Conservation (phyloP, 2,797 vertebrate genomes). For the Pipistrellus pipistrellus region DNA sequence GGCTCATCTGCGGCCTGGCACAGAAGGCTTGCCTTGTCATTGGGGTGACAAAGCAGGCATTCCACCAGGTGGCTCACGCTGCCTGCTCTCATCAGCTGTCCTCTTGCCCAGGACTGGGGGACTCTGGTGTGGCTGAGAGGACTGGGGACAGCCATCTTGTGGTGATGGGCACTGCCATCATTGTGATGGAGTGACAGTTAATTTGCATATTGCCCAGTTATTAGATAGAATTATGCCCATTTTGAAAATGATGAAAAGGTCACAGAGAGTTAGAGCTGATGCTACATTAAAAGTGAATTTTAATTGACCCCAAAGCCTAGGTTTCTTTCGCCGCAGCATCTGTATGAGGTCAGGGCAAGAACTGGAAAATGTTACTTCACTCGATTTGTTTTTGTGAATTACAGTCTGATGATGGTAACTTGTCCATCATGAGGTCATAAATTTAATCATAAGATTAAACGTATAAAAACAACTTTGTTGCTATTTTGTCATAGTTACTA, state of each 20-base stretch:
- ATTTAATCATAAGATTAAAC: background rate
- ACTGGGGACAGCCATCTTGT: no score
- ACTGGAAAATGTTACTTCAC: background rate
- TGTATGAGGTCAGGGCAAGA: accelerated
- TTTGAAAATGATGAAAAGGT: background rate
- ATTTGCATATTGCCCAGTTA: no score
- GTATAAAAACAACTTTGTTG: background rate
- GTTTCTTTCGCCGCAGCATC: background rate
- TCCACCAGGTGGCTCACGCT: no score
- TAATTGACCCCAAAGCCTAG: background rate
- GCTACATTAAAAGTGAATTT: background rate
- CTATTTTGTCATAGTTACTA: background rate
- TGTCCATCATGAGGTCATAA: background rate
- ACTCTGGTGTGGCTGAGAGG: no score
- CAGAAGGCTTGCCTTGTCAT: accelerated
- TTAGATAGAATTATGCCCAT: background rate
- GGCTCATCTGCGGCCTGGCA: no score
- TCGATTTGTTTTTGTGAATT: background rate
- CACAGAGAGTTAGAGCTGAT: background rate
- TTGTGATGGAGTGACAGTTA: no score
- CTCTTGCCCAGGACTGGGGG: no score
- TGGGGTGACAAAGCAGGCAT: no score
- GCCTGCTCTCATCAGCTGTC: no score
- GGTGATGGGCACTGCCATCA: no score
- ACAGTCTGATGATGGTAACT: background rate